A percentile compares a stretch with the other conserved stretches of the same genome.
Conservation (phyloP, 2,113 vertebrate species). For the Hypocryptadius cinnamomeus region DNA sequence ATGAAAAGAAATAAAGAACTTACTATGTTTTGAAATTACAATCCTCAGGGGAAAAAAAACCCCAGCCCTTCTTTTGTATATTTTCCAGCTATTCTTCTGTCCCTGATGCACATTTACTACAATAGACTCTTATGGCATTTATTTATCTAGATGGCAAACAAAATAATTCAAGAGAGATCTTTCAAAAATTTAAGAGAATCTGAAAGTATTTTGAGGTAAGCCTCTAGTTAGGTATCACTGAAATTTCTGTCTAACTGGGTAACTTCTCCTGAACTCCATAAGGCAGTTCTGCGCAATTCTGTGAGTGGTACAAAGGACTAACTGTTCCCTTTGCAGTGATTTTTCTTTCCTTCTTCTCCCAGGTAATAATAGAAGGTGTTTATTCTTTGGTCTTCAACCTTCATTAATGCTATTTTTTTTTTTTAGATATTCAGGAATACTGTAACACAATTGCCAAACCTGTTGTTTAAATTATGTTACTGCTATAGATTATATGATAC, state of each 20-base stretch:
- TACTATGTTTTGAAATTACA: background rate
- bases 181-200: background rate
- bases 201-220: background rate
- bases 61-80: background rate
- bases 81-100: background rate
- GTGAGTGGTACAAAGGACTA: background rate
- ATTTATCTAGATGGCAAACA: background rate
- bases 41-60: rapidly evolving
- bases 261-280: background rate
- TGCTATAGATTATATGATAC: background rate
- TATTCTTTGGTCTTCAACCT: background rate
- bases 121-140: background rate
- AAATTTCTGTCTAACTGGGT: background rate
- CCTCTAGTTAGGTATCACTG: background rate
- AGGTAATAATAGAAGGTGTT: background rate
- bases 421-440: background rate
- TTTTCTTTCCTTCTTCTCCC: background rate
- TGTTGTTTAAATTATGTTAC: background rate
- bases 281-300: background rate
- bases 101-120: background rate
- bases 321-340: background rate
- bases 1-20: background rate
- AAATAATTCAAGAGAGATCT: background rate
- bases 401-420: background rate
- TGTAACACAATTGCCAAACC: rapidly evolving